phyloP scores from a whole-genome alignment of 2,113 vertebrate species.

The Tyto alba region DNA sequence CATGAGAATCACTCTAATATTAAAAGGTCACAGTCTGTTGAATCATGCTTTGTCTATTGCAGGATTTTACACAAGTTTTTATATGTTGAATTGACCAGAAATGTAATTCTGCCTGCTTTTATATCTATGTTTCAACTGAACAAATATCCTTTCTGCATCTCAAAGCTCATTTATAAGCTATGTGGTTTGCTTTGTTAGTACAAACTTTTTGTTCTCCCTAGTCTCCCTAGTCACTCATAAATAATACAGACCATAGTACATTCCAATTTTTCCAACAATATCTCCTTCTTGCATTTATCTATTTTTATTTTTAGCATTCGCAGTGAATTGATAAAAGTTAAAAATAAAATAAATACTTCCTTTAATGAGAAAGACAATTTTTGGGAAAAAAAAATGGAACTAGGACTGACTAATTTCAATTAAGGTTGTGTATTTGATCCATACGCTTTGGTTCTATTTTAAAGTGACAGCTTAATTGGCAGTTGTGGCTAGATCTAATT shows the following conservation, averaged over 20 bases:
- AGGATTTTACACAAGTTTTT: background rate
- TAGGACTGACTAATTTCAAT: constrained; percentile 29
- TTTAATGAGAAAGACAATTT: background rate
- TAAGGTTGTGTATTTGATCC: constrained; percentile 25
- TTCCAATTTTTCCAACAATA: background rate
- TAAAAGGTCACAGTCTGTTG: background rate
- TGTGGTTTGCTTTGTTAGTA: background rate
- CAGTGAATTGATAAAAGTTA: background rate
- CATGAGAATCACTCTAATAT: background rate
- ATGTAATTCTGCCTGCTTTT: background rate
- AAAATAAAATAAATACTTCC: background rate
- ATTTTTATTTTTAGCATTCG: background rate
- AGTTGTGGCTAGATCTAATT: constrained; percentile 48
- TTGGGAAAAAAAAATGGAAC: background rate
- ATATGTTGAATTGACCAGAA: background rate
- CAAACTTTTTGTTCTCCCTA: background rate
- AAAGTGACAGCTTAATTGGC: constrained; percentile 51
- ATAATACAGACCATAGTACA: background rate
- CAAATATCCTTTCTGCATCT: background rate
- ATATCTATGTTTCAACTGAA: background rate
- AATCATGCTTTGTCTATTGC: background rate
- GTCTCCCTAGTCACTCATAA: background rate
- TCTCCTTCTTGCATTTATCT: background rate
- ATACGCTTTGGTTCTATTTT: constrained; percentile 13
- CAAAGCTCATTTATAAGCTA: background rate